Evolutionary conservation across 2,888 invertebrate genomes (phyloP).

Genomic region (Agriopis marginaria): DNA sequence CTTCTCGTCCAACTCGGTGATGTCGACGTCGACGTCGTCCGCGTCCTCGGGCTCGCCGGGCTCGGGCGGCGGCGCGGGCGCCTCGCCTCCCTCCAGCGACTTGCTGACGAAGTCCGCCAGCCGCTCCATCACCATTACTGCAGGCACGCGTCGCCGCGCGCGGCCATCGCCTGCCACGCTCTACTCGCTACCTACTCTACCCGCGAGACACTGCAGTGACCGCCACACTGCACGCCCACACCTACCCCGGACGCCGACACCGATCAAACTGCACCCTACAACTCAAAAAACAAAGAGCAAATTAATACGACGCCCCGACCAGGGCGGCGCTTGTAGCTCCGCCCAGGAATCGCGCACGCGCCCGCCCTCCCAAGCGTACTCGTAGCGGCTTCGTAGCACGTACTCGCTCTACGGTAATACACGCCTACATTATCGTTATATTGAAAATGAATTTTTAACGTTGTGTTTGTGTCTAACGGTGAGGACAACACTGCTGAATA

Average conservation of each 20-base stretch:
- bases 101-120: slow-evolving; percentile 96
- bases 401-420: slow-evolving; percentile 70
- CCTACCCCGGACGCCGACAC: slow-evolving; percentile 1
- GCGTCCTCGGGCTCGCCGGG: slow-evolving; percentile 77
- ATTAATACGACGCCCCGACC: slow-evolving; percentile 19
- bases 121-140: slow-evolving; percentile 92
- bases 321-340: slow-evolving; percentile 70
- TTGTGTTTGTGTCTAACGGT: slow-evolving; percentile 61
- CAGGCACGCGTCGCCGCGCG: slow-evolving; percentile 73
- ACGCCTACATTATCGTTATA: slow-evolving; percentile 85
- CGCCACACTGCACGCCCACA: slow-evolving; percentile 68
- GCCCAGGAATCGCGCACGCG: slow-evolving; percentile 78
- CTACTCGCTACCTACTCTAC: slow-evolving; percentile 60
- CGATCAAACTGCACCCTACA: slow-evolving; percentile 30
- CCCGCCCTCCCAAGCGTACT: slow-evolving; percentile 58
- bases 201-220: slow-evolving; percentile 59
- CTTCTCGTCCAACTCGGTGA: slow-evolving; percentile 80
- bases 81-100: slow-evolving; percentile 90
- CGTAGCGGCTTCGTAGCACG: slow-evolving; percentile 39
- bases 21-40: slow-evolving; percentile 80
- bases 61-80: slow-evolving; percentile 80
- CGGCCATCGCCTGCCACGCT: slow-evolving; percentile 75
- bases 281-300: slow-evolving; percentile 32
- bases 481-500: slow-evolving; percentile 48
- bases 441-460: slow-evolving; percentile 80